Evolutionary conservation across 2,888 invertebrate genomes (phyloP), one percentile per base, ranked within the genome.

Genomic region (Patella depressa): DNA sequence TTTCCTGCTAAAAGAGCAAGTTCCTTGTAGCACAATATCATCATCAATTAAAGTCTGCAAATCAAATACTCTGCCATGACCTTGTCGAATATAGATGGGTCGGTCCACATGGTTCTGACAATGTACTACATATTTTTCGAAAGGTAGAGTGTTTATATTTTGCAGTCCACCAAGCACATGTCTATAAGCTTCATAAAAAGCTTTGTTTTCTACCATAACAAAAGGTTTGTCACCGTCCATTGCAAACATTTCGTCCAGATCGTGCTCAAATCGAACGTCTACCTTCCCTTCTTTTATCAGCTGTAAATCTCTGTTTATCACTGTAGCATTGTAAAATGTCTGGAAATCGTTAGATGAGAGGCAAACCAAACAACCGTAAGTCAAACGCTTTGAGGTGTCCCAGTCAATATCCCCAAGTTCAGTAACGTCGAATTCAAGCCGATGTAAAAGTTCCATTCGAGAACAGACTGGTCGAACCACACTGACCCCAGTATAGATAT

Each of bases 171-270:
- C 93, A 75, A 96, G 92, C 0, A 96, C 95, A 86, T 95, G 94
- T 81, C 94, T 93, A 88, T 96, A 96, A 0, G 96, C 95, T 88
- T 96, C 96, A 88, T 96, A 96, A 90, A 95, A 96, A 0, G 95
- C 94, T 73, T 94, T 94, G 74, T 95, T 94, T 89, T 96, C 96
- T 3, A 95, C 93, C 95, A 96, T 95, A 0, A 94, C 79, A 77
- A 84, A 87, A 14, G 24, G 45, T 24, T 76, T 72, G 11, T 78
- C 75, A 1, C 73, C 19, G 12, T 29, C 11, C 15, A 80, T 12
- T 19, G 72, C 29, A 5, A 53, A 1, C 15, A 71, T 70, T 9
- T 34, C 59, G 2, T 76, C 69, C 14, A n/a, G 12, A 2, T 71
- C 70, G 2, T 77, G 57, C 19, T 80, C 83, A 75, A 87, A 84